Evolutionary conservation across 1,140 invertebrate genomes (phyloP), one percentile per base, ranked within the genome.

Genomic region (Hydropsyche tenuis): DNA sequence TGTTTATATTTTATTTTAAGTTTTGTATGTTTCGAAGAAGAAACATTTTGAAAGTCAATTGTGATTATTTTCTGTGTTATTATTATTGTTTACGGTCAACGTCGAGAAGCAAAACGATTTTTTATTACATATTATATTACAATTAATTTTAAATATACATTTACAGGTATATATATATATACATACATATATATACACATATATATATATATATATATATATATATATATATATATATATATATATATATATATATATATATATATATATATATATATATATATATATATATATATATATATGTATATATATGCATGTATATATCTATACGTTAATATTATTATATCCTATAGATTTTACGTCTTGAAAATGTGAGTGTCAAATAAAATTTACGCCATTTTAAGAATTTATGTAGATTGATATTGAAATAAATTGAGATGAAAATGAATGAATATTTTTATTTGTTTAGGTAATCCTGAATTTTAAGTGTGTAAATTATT

Each of bases 371-470:
- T 62, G 22, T 72, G 37, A 72, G 48, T 73, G 72, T 73, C 72
- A 68, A 64, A 64, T 72, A 53, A 71, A 46, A 45, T 76, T 74
- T 72, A 42, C 56, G 76, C 73, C 70, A 73, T 63, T 64, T 71
- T 75, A 73, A 75, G 73, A 77, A 73, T 77, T 77, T 75, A 74
- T 75, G 76, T 77, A 77, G 76, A 77, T 75, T 73, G 73, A 73
- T 73, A 77, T 75, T 77, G 68, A 77, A 77, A 77, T 77, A 77
- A 75, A 77, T 66, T 77, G 60, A 77, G 73, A 73, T 77, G 72
- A 60, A 69, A 64, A 72, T 62, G 60, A 72, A 65, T 60, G 22
- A 72, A 64, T 70, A 68, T 64, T 64, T 37, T 37, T 37, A n/a
- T n/a, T n/a, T n/a, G n/a, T n/a, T n/a, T n/a, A n/a, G n/a, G n/a